Conservation (phyloP, 2,888 invertebrate species). For the Acrobasis suavella region DNA sequence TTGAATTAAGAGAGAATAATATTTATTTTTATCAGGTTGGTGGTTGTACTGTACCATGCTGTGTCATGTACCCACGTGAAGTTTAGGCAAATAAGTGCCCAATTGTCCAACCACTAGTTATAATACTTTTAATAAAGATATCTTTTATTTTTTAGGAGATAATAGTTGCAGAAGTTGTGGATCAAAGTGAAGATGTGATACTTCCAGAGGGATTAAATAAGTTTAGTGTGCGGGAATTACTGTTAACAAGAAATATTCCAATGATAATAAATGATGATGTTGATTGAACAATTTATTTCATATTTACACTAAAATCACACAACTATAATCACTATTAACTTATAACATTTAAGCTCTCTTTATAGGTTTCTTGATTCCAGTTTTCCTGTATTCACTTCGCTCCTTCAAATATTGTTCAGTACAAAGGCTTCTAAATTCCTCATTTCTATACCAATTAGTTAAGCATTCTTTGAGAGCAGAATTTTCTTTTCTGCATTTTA, state of each 20-base stretch:
- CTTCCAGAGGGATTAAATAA: slow-evolving; percentile 77
- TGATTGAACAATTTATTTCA: slow-evolving; percentile 51
- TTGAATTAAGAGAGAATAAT: too few species aligned
- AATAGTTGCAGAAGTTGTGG: slow-evolving; percentile 84
- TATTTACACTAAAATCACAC: slow-evolving; percentile 50
- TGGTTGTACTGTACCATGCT: too few species aligned
- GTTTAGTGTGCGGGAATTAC: slow-evolving; percentile 84
- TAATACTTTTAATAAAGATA: background rate
- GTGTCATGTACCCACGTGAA: too few species aligned
- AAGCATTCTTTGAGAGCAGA: slow-evolving; percentile 86
- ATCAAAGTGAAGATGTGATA: slow-evolving; percentile 49
- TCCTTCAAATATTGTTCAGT: slow-evolving; percentile 91
- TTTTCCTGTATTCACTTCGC: slow-evolving; percentile 90
- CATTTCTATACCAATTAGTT: slow-evolving; percentile 88
- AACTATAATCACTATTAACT: slow-evolving; percentile 27
- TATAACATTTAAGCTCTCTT: slow-evolving; percentile 57
- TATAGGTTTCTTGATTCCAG: slow-evolving; percentile 86
- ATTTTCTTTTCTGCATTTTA: slow-evolving; percentile 89
- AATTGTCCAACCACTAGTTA: too few species aligned
- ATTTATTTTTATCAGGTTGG: too few species aligned
- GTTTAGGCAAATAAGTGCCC: too few species aligned
- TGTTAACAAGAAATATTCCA: slow-evolving; percentile 82
- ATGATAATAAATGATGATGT: slow-evolving; percentile 65
- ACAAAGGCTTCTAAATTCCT: slow-evolving; percentile 87
- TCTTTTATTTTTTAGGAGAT: slow-evolving; percentile 82